These are phyloP conservation scores for Eupithecia subfuscata DNA, from an alignment of 2,888 invertebrate genomes.

Conservation along the genomic window DNA sequence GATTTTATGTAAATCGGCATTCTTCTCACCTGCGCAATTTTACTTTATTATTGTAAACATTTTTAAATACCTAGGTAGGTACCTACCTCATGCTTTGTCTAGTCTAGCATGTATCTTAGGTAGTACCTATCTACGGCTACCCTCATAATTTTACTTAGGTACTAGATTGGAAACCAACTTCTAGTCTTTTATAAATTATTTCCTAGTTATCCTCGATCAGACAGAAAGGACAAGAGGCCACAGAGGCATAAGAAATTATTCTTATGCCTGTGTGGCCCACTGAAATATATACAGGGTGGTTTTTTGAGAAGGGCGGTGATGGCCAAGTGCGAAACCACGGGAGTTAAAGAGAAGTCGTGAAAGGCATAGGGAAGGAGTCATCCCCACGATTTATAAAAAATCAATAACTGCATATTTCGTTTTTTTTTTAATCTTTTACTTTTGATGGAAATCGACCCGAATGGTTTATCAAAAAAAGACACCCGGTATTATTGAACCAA, in stretches of 20 bases:
- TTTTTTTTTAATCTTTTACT: no score
- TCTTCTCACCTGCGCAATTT: background rate
- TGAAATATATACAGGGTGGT: no score
- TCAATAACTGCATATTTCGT: no score
- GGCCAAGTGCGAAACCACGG: no score
- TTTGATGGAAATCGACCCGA: no score
- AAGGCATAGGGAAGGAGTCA: no score
- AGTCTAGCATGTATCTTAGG: background rate
- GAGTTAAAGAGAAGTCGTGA: no score
- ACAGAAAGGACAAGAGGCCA: background rate
- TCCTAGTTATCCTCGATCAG: background rate
- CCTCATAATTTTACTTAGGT: background rate
- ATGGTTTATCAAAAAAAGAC: no score
- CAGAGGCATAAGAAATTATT: background rate
- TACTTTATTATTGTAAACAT: background rate
- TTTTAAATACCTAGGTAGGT: background rate
- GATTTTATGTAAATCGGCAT: constrained; percentile 13
- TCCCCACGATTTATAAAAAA: no score
- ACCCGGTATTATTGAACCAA: no score
- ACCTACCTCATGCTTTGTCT: background rate
- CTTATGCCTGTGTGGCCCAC: no score
- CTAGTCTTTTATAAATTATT: background rate
- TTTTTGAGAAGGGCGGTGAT: no score
- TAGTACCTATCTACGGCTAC: background rate
- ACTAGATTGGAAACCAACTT: background rate